Evolutionary conservation across 2,113 vertebrate genomes (phyloP).

Genomic region (Podarcis muralis): DNA sequence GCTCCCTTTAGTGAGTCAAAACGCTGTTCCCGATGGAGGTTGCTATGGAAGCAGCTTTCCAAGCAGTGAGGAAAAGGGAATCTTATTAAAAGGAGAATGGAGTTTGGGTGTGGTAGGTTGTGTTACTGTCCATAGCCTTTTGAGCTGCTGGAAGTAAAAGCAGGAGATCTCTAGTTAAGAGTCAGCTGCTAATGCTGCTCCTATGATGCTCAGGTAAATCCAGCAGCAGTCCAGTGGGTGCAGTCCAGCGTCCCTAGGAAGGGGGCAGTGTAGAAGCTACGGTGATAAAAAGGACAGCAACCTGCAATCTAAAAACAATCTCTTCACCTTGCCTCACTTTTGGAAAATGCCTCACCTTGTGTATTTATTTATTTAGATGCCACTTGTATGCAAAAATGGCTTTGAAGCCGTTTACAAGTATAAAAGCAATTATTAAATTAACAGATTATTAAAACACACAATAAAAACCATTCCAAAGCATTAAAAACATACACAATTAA

Average conservation of each 20-base stretch:
- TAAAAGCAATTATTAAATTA: no score
- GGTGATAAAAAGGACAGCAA: neutral
- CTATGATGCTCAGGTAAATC: neutral
- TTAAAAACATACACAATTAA: no score
- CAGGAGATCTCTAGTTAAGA: neutral
- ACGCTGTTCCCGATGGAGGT: neutral
- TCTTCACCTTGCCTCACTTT: neutral
- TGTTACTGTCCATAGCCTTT: neutral
- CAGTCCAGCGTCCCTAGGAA: neutral
- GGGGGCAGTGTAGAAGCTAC: neutral
- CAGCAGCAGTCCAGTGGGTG: neutral
- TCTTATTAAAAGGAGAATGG: neutral
- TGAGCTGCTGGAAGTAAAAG: neutral
- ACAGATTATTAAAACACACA: no score
- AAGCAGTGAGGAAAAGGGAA: neutral
- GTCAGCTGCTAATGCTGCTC: neutral
- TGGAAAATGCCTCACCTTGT: neutral
- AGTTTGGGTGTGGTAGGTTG: neutral
- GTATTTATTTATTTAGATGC: neutral
- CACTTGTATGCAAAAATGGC: no score
- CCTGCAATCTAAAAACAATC: neutral
- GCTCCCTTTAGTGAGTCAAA: neutral
- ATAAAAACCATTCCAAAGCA: no score
- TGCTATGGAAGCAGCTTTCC: slow-evolving; percentile 11
- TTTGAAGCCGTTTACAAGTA: no score